Evolutionary conservation across 1,140 invertebrate genomes (phyloP).

Genomic region (Euwallacea similis): DNA sequence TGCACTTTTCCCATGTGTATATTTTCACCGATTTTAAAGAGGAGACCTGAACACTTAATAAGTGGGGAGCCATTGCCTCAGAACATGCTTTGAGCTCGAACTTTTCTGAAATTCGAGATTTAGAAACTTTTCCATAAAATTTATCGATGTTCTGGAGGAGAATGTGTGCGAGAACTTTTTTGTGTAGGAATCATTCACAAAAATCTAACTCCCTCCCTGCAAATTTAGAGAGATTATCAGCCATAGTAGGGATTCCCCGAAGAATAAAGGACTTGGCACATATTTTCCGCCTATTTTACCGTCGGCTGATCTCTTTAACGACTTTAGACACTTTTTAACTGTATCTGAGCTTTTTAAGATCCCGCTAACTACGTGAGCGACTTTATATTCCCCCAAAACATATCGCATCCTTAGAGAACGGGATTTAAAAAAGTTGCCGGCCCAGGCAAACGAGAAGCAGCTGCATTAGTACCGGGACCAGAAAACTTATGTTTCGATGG

Average conservation of each 20-base stretch:
- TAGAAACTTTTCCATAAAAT: too few species aligned
- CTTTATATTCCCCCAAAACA: slow-evolving; percentile 14
- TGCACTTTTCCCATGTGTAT: too few species aligned
- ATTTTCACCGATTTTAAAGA: too few species aligned
- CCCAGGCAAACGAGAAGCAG: too few species aligned
- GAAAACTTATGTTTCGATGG: too few species aligned
- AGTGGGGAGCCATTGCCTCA: too few species aligned
- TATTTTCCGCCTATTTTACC: slow-evolving; percentile 52
- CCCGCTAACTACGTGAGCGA: slow-evolving; percentile 46
- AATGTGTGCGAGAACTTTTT: background rate
- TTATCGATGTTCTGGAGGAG: background rate
- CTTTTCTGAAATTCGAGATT: too few species aligned
- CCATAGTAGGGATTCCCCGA: slow-evolving; percentile 35
- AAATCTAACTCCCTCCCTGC: slow-evolving; percentile 2
- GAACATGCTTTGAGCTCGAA: too few species aligned
- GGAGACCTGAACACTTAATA: too few species aligned
- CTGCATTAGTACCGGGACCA: too few species aligned
- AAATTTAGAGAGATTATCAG: slow-evolving; percentile 21
- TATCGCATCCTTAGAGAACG: too few species aligned
- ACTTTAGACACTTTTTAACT: slow-evolving; percentile 52
- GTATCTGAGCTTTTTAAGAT: slow-evolving; percentile 47
- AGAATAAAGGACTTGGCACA: slow-evolving; percentile 47
- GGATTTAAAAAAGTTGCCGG: too few species aligned
- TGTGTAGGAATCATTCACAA: background rate
- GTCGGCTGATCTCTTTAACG: slow-evolving; percentile 50